Evolutionary conservation across 2,888 invertebrate genomes (phyloP), one percentile per base, ranked within the genome.

Genomic region (Nomada lathburiana): DNA sequence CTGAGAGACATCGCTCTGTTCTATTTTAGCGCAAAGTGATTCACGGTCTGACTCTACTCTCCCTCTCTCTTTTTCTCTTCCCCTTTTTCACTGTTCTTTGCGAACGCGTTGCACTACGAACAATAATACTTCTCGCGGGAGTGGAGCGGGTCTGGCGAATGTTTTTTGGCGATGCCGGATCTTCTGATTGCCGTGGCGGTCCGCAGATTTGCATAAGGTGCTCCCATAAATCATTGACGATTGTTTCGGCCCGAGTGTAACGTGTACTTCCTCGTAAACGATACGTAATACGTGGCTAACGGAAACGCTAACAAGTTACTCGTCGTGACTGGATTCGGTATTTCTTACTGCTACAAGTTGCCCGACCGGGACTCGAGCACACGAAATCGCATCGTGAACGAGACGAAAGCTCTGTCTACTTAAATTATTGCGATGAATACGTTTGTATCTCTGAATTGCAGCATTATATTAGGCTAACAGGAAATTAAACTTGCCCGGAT

Each of bases 151-250:
- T 71, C 53, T 47, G 70, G 75, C 50, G 75, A 82, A 86, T 76
- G 86, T 75, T 72, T 74, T 80, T 82, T 26, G 52, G 29, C 63
- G 47, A 42, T 36, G 44, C 18, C 52, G 18, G 44, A 57, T 69
- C 42, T 80, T 68, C 59, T 26, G 53, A 23, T 20, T 42, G 13
- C 36, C 44, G 59, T 16, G 20, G 55, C 23, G 64, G 60, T 50
- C 57, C 47, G 67, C 59, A 63, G 63, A 86, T 84, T 86, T 82
- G 82, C 86, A 86, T 86, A 78, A 75, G 79, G 60, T 62, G 80
- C 63, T 68, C 82, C 70, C 82, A 57, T 84, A 86, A 86, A 86
- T 86, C 84, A 86, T 80, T 64, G 64, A 26, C 74, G 72, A 50
- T 53, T 53, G 81, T 60, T 77, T 44, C 53, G 70, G n/a, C 52